Base-by-base conservation (phyloP, 2,888 invertebrate genomes). In the Hirtodrosophila alboralis region DNA sequence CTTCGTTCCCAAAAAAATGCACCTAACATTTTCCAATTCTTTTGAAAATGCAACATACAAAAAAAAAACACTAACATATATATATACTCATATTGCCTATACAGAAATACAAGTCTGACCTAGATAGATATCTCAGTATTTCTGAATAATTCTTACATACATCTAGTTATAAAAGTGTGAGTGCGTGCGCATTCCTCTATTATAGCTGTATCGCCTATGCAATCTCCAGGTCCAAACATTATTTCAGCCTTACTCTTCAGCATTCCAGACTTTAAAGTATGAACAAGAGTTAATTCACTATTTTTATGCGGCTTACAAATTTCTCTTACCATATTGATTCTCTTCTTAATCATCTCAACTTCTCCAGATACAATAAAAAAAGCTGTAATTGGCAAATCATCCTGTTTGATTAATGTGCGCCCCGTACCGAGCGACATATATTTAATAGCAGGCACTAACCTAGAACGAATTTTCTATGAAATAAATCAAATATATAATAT, bases 281-380 rank as follows among this genome's bases (percentile, higher is more conserved):
- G 14, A 18, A 21, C 10, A 7, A 8, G 4, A n/a, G 14, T 16
- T 16, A 5, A 34, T 4, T 9, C 13, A 16, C 14, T 4, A 4
- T 5, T 38, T n/a, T n/a, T n/a, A n/a, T n/a, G n/a, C n/a, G n/a
- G n/a, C n/a, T n/a, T n/a, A n/a, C n/a, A 4, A 10, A 5, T 52
- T 6, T 1, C n/a, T 1, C 7, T 56, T 61, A 86, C 81, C 73
- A 87, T 83, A 21, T 88, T 88, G 28, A 80, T 83, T 0, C 52
- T 27, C 3, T 5, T 53, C 36, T 65, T 64, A 1, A 74, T 56
- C 34, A 87, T 70, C 26, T 81, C 75, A 8, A 92, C 90, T 79
- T 93, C 92, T 2, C 95, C 95, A 0, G 91, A 91, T 4, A 94
- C 89, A 38, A 95, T 91, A 86, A 94, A 95, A 87, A 94, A 95